phyloP scores from a whole-genome alignment of 2,113 vertebrate species.

The Pantherophis guttatus region DNA sequence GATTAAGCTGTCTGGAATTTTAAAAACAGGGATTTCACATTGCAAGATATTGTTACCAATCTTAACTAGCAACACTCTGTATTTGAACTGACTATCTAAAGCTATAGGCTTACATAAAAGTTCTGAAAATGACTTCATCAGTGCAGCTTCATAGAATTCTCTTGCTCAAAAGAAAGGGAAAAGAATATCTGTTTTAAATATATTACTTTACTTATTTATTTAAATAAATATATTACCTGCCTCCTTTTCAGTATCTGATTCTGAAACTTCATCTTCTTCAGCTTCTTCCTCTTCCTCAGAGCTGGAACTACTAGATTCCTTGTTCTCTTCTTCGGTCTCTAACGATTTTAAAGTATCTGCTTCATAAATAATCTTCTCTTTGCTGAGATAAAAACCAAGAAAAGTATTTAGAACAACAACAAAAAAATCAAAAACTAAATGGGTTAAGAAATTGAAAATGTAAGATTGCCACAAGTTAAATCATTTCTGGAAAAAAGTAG shows the following conservation, averaged over 20 bases:
- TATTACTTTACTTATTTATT: slow-evolving; percentile 50
- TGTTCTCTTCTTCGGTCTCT: slow-evolving; percentile 69
- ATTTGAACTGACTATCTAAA: neutral
- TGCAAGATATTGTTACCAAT: neutral
- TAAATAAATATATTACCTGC: slow-evolving; percentile 59
- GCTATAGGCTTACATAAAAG: neutral
- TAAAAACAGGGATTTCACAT: neutral
- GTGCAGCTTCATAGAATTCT: neutral
- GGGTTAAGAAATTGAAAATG: slow-evolving; percentile 4
- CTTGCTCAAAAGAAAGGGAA: neutral
- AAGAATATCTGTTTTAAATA: neutral
- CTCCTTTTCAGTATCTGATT: slow-evolving; percentile 75
- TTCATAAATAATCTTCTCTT: slow-evolving; percentile 76
- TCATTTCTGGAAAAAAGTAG: neutral
- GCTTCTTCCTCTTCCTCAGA: slow-evolving; percentile 75
- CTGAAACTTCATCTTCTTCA: slow-evolving; percentile 75
- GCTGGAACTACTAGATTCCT: slow-evolving; percentile 75
- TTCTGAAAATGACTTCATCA: neutral
- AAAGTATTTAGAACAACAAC: neutral
- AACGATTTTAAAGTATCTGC: slow-evolving; percentile 66
- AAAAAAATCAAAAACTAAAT: neutral
- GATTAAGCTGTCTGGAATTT: neutral
- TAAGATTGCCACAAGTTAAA: neutral
- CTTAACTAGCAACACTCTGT: neutral
- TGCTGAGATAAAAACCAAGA: slow-evolving; percentile 59